Evolutionary conservation across 2,113 vertebrate species (phyloP).

Genomic region (Nesoenas mayeri): DNA sequence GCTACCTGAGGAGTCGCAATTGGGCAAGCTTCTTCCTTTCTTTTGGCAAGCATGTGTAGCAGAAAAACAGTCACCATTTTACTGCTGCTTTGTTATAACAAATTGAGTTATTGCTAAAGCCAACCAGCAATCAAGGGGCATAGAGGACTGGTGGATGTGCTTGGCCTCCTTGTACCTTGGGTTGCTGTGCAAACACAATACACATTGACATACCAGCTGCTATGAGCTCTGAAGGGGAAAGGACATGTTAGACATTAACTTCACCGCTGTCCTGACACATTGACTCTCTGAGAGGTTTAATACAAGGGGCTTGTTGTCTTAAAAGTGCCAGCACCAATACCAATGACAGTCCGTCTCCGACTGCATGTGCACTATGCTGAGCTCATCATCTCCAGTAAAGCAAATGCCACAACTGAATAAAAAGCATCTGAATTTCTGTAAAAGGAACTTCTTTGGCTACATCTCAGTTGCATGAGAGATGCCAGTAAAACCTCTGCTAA

Average conservation of each 20-base stretch:
- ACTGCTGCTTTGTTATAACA: not conserved
- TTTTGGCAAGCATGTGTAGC: not conserved
- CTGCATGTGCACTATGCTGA: not conserved
- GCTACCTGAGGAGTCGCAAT: not conserved
- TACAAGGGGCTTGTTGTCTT: not conserved
- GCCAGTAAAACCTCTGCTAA: not conserved
- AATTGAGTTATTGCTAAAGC: not conserved
- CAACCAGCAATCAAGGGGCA: not conserved
- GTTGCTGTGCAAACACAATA: not conserved
- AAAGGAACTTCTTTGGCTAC: not conserved
- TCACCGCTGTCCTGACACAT: accelerated
- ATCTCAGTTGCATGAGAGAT: not conserved
- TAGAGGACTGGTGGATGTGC: not conserved
- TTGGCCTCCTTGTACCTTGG: not conserved
- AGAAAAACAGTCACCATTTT: not conserved
- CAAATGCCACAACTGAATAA: not conserved
- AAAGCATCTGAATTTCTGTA: not conserved
- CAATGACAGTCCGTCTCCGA: not conserved
- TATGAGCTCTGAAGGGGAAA: not conserved
- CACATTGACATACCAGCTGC: not conserved
- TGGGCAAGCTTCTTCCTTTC: not conserved
- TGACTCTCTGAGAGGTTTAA: not conserved
- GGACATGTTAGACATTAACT: not conserved
- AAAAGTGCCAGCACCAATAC: not conserved
- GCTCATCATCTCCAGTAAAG: not conserved